Percentiles rank a stretch among this genome's conserved stretches.
These are phyloP conservation scores for Arnoldichthys spilopterus DNA, from an alignment of 2,797 vertebrate species.

Conservation along the genomic window DNA sequence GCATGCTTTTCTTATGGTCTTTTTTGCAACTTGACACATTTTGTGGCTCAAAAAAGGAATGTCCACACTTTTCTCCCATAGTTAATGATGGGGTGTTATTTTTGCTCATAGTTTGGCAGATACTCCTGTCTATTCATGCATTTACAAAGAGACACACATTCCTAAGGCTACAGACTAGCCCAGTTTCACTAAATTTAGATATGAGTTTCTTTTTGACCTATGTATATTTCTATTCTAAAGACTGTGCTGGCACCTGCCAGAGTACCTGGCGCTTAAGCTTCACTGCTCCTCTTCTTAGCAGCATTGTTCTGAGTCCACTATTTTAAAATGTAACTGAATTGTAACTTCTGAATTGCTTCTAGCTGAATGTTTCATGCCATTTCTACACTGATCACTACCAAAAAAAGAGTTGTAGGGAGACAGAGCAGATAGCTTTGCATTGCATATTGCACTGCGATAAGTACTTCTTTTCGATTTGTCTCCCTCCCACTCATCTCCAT, in stretches of 20 bases:
- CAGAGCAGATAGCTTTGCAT: conserved; percentile 17
- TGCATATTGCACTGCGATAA: conserved; percentile 6
- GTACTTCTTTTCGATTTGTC: conserved; percentile 39
- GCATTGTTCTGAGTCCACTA: background rate
- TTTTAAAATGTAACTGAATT: background rate
- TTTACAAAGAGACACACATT: conserved; percentile 20
- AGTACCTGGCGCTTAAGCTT: background rate
- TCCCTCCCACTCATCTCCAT: conserved; percentile 25
- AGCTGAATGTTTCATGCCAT: background rate
- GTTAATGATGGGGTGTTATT: background rate
- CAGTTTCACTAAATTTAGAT: conserved; percentile 2
- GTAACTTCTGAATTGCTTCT: background rate
- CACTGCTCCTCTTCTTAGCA: background rate
- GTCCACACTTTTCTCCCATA: background rate
- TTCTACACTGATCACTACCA: conserved; percentile 3
- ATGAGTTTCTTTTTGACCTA: conserved; percentile 1
- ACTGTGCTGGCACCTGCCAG: conserved; percentile 4
- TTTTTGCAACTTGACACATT: background rate
- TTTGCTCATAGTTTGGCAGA: background rate
- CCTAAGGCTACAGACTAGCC: background rate
- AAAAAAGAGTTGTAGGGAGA: background rate
- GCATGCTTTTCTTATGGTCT: background rate
- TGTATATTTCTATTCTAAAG: background rate
- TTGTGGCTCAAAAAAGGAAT: background rate
- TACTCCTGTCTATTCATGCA: background rate